A percentile compares a stretch with the other conserved stretches of the same genome.
Conservation (phyloP, 2,797 vertebrate species). For the Poecilia velifera region DNA sequence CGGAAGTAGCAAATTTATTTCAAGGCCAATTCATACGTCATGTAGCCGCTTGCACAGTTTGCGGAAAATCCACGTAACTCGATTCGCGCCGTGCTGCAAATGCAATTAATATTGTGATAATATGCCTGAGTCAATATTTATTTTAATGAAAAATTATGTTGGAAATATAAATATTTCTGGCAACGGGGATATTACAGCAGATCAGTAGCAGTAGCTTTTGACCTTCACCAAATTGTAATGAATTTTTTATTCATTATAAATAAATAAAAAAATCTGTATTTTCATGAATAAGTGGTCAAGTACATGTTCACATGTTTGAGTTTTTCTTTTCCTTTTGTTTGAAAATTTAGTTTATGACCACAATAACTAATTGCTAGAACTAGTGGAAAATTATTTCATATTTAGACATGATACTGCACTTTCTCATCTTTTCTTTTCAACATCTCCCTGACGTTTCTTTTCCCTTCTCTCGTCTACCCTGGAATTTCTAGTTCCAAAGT, state of each 20-base stretch:
- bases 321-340: too few relatives aligned
- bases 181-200: neutral
- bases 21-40: constrained; percentile 15
- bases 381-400: neutral
- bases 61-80: constrained; percentile 29
- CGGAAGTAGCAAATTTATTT: constrained; percentile 26
- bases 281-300: neutral
- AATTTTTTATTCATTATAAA: too few relatives aligned
- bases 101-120: constrained; percentile 32
- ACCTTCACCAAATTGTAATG: too few relatives aligned
- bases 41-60: constrained; percentile 24
- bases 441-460: too few relatives aligned
- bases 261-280: neutral
- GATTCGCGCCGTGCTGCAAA: constrained; percentile 17
- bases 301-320: neutral
- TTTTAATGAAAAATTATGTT: neutral
- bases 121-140: constrained; percentile 13
- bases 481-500: neutral
- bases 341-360: neutral
- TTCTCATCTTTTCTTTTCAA: neutral
- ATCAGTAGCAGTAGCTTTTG: neutral
- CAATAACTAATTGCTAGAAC: neutral
- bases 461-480: neutral
- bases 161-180: neutral
- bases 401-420: neutral